A percentile compares a stretch with the other conserved stretches of the same genome.
phyloP scores from a whole-genome alignment of 1,140 invertebrate genomes.

The Palaemon carinicauda region DNA sequence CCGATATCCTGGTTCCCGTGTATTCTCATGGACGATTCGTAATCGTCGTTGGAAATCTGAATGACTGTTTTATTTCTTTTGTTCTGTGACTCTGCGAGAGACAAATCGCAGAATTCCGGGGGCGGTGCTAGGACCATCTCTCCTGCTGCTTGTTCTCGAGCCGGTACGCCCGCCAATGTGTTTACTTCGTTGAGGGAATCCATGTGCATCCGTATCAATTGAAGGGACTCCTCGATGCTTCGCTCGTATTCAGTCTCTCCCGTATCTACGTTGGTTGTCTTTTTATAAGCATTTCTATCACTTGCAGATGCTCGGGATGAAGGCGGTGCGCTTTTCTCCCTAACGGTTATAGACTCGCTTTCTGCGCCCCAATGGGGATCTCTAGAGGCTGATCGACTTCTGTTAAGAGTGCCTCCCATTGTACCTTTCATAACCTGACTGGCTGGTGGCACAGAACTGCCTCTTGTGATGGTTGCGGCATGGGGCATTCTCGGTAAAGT shows the following conservation, averaged over 20 bases:
- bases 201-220: constrained; percentile 66
- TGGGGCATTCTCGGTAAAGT: constrained; percentile 39
- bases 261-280: constrained; percentile 37
- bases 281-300: constrained; percentile 14
- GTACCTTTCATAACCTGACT: constrained; percentile 33
- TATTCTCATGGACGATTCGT: constrained; percentile 36
- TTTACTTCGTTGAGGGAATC: constrained; percentile 61
- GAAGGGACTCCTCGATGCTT: constrained; percentile 65
- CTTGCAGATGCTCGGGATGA: neutral
- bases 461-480: constrained; percentile 10
- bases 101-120: constrained; percentile 74
- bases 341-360: constrained; percentile 14
- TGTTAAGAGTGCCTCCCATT: constrained; percentile 45
- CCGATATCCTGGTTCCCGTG: constrained; percentile 33
- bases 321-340: constrained; percentile 43
- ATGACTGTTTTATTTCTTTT: constrained; percentile 46
- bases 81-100: constrained; percentile 60
- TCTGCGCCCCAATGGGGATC: constrained; percentile 45
- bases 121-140: constrained; percentile 75
- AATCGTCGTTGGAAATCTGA: constrained; percentile 46
- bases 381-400: constrained; percentile 45
- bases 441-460: constrained; percentile 33
- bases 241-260: constrained; percentile 61
- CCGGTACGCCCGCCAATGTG: constrained; percentile 52
- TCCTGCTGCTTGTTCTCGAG: neutral